A percentile compares a stretch with the other conserved stretches of the same genome.
Evolutionary conservation across 2,113 vertebrate species (phyloP).

Genomic region (Heterocephalus glaber): DNA sequence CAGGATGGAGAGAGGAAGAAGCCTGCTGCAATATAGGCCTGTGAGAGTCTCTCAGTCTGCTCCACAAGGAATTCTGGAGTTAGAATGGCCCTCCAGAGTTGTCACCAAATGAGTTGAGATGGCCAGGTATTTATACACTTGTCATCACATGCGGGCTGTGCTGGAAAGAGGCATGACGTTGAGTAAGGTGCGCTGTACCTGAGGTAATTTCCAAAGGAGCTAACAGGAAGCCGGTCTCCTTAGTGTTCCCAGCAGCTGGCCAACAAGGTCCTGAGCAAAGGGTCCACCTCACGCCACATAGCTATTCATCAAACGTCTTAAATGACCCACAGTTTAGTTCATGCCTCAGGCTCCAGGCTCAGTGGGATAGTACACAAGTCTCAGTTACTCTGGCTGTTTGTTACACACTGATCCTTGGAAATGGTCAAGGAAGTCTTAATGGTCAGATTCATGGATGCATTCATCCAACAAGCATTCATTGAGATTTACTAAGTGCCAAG

Average conservation of each 20-base stretch:
- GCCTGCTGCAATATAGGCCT: not conserved
- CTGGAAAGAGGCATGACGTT: not conserved
- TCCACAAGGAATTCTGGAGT: not conserved
- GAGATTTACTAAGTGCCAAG: conserved; percentile 35
- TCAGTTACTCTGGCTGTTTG: conserved; percentile 18
- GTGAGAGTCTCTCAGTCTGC: not conserved
- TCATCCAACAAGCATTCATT: conserved; percentile 22
- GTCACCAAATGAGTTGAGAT: not conserved
- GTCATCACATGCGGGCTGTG: not conserved
- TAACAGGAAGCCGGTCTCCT: not conserved
- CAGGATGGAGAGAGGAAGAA: not conserved
- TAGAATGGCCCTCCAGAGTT: not conserved
- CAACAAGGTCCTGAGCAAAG: not conserved
- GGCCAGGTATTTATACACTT: not conserved
- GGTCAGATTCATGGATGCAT: not conserved
- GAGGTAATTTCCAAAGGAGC: not conserved
- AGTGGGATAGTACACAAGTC: not conserved
- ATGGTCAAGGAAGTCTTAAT: not conserved
- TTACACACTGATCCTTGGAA: conserved; percentile 2
- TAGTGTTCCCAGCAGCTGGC: not conserved
- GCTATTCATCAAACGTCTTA: not conserved
- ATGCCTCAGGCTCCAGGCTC: not conserved
- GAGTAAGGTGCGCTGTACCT: not conserved
- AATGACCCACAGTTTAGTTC: not conserved
- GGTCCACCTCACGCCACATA: not conserved